Evolutionary conservation across 2,113 vertebrate species (phyloP).

Genomic region (Progne subis): DNA sequence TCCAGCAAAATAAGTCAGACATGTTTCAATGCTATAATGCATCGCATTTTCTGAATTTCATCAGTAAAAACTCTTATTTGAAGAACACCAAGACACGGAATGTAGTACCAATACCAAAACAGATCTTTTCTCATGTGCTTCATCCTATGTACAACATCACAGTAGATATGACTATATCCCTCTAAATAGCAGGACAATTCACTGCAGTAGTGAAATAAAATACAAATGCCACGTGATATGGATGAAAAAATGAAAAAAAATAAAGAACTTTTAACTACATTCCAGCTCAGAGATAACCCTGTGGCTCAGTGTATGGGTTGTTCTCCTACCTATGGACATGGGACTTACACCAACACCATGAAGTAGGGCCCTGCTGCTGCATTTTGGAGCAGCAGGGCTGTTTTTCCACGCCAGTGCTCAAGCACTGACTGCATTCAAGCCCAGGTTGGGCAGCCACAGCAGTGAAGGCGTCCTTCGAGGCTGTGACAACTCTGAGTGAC

Average conservation of each 20-base stretch:
- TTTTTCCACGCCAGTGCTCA: background rate
- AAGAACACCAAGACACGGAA: background rate
- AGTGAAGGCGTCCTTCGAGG: fast-evolving
- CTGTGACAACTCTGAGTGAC: background rate
- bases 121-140: background rate
- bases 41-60: background rate
- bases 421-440: background rate
- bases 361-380: background rate
- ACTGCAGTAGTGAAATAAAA: background rate
- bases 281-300: background rate
- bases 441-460: background rate
- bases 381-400: background rate
- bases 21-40: background rate
- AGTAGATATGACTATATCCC: background rate
- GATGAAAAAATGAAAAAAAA: background rate
- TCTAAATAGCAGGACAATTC: background rate
- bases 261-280: background rate
- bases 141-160: background rate
- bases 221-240: background rate
- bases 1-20: background rate
- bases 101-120: background rate
- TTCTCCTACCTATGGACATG: background rate
- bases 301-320: fast-evolving
- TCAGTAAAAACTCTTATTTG: background rate
- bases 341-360: background rate